Base-by-base conservation (phyloP, 1,140 invertebrate genomes). In the Cydia pomonella region DNA sequence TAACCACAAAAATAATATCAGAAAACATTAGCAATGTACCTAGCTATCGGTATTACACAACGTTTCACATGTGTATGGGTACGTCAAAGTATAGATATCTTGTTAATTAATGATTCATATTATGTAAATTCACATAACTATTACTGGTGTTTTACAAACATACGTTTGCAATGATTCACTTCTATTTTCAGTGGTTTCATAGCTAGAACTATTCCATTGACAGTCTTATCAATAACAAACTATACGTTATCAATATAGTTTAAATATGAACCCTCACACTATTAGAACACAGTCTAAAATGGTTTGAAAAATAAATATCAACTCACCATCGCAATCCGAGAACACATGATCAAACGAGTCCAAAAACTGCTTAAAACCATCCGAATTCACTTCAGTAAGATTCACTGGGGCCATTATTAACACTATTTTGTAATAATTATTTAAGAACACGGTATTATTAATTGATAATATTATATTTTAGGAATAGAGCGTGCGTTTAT, bases 271-370 rank as follows among this genome's bases (percentile, higher is more conserved):
- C 16, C 6, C 16, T 66, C 18, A 29, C 63, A 12, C 21, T 7
- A 29, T 29, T 5, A 12, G 0, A 59, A 59, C 7, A 16, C 25
- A 29, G 63, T 29, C 27, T 27, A 38, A 38, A 69, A 10, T 33
- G 33, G n/a, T 4, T 33, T 69, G 29, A 1, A 9, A 38, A 38
- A 33, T 33, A 33, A 33, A 38, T 10, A 25, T 13, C 29, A 59
- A 88, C 89, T 81, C 77, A 92, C 91, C 91, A 75, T 92, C 91
- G 77, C 91, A 92, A 79, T 92, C 91, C 27, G 90, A 92, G 29
- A 92, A 90, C 41, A 92, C 89, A 73, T 92, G 86, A 75, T 92
- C 91, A 53, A 92, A 92, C 0, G 90, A 90, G 76, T 83, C 80
- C 12, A 92, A 79, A 75, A 92, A 92, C 59, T 82, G 53, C 64